These are phyloP conservation scores for Puffinus mauretanicus DNA, from an alignment of 2,113 vertebrate genomes.

Conservation along the genomic window DNA sequence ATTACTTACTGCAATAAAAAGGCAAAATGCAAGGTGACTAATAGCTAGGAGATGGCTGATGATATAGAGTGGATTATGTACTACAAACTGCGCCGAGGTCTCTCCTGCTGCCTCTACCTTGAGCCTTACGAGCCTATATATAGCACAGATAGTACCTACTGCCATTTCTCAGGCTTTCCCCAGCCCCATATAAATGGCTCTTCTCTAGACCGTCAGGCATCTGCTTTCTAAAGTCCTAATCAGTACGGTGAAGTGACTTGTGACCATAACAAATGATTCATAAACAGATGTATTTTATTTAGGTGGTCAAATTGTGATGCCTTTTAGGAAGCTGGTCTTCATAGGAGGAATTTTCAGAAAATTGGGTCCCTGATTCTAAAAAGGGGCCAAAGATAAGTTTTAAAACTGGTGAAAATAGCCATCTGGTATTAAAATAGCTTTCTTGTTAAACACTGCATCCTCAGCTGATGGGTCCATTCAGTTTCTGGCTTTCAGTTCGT, in stretches of 20 bases:
- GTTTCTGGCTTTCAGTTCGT: not conserved
- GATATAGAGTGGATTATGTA: not conserved
- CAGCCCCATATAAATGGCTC: not conserved
- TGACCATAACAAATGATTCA: not conserved
- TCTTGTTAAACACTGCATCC: not conserved
- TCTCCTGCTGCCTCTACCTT: not conserved
- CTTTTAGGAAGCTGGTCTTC: not conserved
- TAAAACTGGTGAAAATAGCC: not conserved
- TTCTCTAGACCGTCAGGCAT: not conserved
- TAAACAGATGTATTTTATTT: not conserved
- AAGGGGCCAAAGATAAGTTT: not conserved
- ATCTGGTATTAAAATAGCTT: not conserved
- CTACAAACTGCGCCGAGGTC: not conserved
- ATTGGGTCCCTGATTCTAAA: not conserved
- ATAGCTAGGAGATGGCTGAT: not conserved
- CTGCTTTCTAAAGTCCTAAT: not conserved
- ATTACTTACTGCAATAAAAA: conserved; percentile 8
- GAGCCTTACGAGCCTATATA: fast-evolving
- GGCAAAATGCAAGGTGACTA: not conserved
- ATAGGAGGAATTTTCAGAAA: not conserved
- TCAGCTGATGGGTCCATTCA: not conserved
- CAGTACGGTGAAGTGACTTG: not conserved
- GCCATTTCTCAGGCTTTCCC: not conserved
- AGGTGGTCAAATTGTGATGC: not conserved
- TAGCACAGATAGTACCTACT: fast-evolving